A percentile compares a stretch with the other conserved stretches of the same genome.
Conservation (phyloP, 2,113 vertebrate species). For the Cariama cristata region DNA sequence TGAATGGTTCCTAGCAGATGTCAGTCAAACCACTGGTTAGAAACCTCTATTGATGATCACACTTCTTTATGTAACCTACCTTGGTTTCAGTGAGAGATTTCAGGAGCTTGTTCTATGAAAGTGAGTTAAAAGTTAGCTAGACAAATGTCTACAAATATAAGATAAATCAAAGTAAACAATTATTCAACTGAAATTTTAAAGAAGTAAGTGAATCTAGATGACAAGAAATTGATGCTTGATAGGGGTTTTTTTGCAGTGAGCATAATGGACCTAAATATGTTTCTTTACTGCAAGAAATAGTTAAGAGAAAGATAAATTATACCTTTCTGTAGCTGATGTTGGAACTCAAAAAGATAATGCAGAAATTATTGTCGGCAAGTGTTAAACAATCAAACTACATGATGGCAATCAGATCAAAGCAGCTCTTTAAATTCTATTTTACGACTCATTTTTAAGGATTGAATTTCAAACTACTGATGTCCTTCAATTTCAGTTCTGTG, state of each 20-base stretch:
- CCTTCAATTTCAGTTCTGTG: not conserved
- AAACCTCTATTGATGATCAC: not conserved
- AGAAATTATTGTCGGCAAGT: not conserved
- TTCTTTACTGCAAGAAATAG: not conserved
- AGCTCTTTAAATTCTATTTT: not conserved
- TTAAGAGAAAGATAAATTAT: not conserved
- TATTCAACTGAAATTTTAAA: not conserved
- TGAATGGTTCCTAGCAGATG: not conserved
- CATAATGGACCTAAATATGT: not conserved
- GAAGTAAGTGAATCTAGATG: not conserved
- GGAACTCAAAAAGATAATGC: not conserved
- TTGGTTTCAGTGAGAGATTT: constrained; percentile 22
- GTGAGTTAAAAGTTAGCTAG: not conserved
- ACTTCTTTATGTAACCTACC: not conserved
- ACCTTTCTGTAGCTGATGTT: not conserved
- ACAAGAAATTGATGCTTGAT: not conserved
- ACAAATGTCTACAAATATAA: not conserved
- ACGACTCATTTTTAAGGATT: not conserved
- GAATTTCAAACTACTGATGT: not conserved
- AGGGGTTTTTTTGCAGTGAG: not conserved
- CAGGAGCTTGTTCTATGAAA: not conserved
- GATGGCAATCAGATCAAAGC: not conserved
- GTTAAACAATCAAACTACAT: not conserved
- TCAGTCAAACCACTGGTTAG: not conserved
- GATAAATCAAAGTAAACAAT: not conserved